Conservation (phyloP, 2,888 invertebrate genomes). For the Eudasyphora cyanicolor region DNA sequence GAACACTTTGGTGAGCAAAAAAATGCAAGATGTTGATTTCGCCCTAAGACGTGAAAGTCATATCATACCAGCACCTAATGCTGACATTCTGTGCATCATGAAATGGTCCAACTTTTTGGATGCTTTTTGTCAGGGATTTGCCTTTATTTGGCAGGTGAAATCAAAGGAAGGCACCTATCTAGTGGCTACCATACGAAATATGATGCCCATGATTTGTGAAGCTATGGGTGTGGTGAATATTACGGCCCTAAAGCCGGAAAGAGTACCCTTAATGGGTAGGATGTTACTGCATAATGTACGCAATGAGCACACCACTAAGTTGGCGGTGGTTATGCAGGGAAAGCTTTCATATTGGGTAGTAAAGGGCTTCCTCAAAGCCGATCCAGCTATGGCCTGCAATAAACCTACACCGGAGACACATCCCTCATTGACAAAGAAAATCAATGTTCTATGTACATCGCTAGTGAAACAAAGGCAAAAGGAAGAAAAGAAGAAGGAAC, state of each 20-base stretch:
- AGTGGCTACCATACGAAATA: slow-evolving; percentile 74
- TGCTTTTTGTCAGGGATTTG: slow-evolving; percentile 73
- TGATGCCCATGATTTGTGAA: slow-evolving; percentile 76
- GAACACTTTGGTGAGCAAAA: slow-evolving; percentile 77
- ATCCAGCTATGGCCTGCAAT: slow-evolving; percentile 73
- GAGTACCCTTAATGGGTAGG: slow-evolving; percentile 73
- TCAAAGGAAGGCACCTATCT: slow-evolving; percentile 71
- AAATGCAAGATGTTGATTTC: slow-evolving; percentile 78
- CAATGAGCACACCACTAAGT: slow-evolving; percentile 69
- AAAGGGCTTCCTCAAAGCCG: slow-evolving; percentile 75
- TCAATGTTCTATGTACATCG: slow-evolving; percentile 76
- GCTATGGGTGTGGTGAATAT: slow-evolving; percentile 76
- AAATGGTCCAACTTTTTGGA: slow-evolving; percentile 77
- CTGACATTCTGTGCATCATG: slow-evolving; percentile 77
- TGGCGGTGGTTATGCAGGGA: slow-evolving; percentile 78
- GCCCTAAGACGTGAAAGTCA: slow-evolving; percentile 76
- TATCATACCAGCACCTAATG: slow-evolving; percentile 75
- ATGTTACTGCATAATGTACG: slow-evolving; percentile 73
- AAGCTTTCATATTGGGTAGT: slow-evolving; percentile 74
- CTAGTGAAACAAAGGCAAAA: slow-evolving; percentile 76
- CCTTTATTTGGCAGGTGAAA: slow-evolving; percentile 77
- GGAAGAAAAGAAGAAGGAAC: slow-evolving; percentile 69
- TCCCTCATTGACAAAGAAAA: slow-evolving; percentile 78
- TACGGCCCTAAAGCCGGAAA: slow-evolving; percentile 68
- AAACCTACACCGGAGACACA: slow-evolving; percentile 78